Evolutionary conservation across 2,113 vertebrate genomes (phyloP).

Genomic region (Myotis yumanensis): DNA sequence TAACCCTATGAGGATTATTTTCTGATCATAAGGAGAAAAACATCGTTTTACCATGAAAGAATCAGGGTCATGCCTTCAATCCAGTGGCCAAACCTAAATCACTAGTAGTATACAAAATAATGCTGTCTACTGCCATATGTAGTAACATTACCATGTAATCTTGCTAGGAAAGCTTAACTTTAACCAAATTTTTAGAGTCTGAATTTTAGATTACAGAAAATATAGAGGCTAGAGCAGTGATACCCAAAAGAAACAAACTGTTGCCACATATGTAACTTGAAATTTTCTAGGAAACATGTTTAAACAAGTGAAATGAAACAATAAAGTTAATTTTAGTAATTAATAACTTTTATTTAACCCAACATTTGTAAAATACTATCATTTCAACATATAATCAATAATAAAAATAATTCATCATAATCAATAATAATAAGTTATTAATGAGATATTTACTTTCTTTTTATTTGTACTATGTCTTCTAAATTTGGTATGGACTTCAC

Average conservation of each 20-base stretch:
- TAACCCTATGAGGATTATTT: not conserved
- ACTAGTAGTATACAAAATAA: not conserved
- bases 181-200: not conserved
- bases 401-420: slow-evolving; percentile 2
- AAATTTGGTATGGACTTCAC: not conserved
- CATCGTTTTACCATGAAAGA: not conserved
- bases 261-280: not conserved
- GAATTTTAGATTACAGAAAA: not conserved
- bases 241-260: not conserved
- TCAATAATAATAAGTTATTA: not conserved
- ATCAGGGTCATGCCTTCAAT: not conserved
- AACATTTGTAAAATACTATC: not conserved
- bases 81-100: not conserved
- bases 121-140: not conserved
- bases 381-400: not conserved
- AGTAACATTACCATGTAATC: not conserved
- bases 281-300: not conserved
- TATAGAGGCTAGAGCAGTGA: not conserved
- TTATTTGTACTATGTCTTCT: not conserved
- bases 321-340: not conserved
- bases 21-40: not conserved
- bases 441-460: not conserved
- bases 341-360: not conserved
- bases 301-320: slow-evolving; percentile 25
- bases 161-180: not conserved